A percentile compares a stretch with the other conserved stretches of the same genome.
Conservation (phyloP, 2,888 invertebrate genomes). For the Cephus spinipes region DNA sequence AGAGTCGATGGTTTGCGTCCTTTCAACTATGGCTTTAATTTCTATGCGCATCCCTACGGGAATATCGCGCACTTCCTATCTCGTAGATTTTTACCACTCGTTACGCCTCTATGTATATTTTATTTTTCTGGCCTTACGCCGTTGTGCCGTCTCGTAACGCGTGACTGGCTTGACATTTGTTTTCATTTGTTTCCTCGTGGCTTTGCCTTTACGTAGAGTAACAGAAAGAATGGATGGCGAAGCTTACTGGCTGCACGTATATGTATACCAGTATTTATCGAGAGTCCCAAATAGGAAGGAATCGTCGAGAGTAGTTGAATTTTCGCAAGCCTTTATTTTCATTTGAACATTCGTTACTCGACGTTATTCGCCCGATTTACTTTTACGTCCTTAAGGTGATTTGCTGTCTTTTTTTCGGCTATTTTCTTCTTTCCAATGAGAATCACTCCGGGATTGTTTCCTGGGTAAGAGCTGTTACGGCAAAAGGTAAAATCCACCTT, state of each 20-base stretch:
- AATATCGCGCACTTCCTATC: neutral
- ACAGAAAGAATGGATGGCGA: neutral
- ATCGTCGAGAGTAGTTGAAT: neutral
- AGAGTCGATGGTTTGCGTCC: too few species aligned
- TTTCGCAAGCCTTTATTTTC: neutral
- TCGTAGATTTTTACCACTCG: neutral
- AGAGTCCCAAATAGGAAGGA: neutral
- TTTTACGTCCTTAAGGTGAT: neutral
- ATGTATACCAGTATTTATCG: neutral
- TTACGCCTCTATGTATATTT: neutral
- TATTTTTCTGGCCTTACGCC: neutral
- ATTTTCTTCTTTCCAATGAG: neutral
- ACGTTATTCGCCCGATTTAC: neutral
- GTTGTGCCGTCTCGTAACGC: neutral
- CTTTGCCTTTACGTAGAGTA: neutral
- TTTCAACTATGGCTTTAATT: neutral
- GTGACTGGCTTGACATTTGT: neutral
- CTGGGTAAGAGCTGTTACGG: neutral
- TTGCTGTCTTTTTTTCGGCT: neutral
- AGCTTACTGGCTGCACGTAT: neutral
- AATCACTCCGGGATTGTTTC: neutral
- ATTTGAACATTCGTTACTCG: neutral
- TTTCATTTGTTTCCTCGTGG: neutral
- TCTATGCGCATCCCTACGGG: neutral
- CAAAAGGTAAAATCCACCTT: neutral